These are phyloP conservation scores for Pseudoips prasinana DNA, from an alignment of 2,888 invertebrate genomes.

Conservation along the genomic window DNA sequence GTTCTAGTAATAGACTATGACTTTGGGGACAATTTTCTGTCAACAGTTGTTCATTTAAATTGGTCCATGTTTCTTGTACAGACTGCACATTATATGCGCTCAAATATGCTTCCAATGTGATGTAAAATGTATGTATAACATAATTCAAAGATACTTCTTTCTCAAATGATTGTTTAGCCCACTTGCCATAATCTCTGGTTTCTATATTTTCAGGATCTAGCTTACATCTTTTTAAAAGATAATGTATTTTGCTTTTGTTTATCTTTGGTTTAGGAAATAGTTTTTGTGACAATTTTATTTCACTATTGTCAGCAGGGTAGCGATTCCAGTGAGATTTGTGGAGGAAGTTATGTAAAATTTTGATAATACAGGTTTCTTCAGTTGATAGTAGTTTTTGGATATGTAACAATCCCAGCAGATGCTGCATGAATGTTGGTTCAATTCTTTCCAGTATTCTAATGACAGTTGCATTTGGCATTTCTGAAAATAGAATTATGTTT, in stretches of 20 bases:
- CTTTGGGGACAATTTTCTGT: constrained; percentile 14
- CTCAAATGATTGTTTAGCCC: constrained; percentile 20
- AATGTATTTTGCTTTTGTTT: constrained; percentile 38
- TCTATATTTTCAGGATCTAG: constrained; percentile 8
- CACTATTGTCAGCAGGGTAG: constrained; percentile 30
- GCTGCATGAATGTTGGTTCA: constrained; percentile 61
- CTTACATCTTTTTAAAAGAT: constrained; percentile 41
- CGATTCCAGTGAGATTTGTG: constrained; percentile 44
- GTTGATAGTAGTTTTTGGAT: constrained; percentile 42
- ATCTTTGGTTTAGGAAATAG: constrained; percentile 33
- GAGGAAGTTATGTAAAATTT: constrained; percentile 48
- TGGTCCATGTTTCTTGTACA: constrained; percentile 53
- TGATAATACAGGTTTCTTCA: constrained; percentile 48
- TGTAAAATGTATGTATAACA: constrained; percentile 51
- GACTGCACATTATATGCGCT: constrained; percentile 56
- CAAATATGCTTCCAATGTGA: constrained; percentile 59
- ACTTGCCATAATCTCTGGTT: constrained; percentile 39
- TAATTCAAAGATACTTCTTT: constrained; percentile 34
- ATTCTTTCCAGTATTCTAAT: constrained; percentile 55
- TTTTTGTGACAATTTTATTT: constrained; percentile 35
- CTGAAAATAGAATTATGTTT: constrained; percentile 44
- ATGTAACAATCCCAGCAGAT: constrained; percentile 49
- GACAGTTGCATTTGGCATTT: constrained; percentile 51
- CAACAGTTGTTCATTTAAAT: constrained; percentile 45
- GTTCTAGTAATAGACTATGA: constrained; percentile 23